phyloP scores from a whole-genome alignment of 2,888 invertebrate species.

The Dromius quadrimaculatus region DNA sequence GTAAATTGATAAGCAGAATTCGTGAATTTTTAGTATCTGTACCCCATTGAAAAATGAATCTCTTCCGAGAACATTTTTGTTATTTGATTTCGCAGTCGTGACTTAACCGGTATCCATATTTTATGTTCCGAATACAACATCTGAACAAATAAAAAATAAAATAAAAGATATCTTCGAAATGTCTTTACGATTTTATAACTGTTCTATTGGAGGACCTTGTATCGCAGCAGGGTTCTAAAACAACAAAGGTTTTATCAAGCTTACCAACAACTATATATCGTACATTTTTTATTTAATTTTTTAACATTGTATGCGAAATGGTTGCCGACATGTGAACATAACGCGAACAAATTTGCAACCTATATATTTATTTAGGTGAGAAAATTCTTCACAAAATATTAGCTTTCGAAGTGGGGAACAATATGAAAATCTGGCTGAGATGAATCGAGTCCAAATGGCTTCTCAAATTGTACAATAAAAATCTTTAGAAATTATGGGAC shows the following conservation, averaged over 20 bases:
- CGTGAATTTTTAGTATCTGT: constrained; percentile 27
- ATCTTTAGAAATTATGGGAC: too few species aligned
- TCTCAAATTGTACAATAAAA: too few species aligned
- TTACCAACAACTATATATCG: constrained; percentile 31
- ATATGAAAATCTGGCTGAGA: too few species aligned
- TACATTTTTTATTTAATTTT: constrained; percentile 27
- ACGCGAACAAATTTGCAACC: constrained; percentile 41
- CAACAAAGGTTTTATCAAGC: constrained; percentile 48
- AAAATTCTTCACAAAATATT: too few species aligned
- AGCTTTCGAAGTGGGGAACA: too few species aligned
- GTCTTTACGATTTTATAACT: constrained; percentile 47
- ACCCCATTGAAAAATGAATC: constrained; percentile 26
- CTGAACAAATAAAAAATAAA: constrained; percentile 30
- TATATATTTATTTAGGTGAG: too few species aligned
- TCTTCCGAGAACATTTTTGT: constrained; percentile 34
- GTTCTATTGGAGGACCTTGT: constrained; percentile 49
- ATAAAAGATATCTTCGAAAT: constrained; percentile 36
- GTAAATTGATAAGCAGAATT: constrained; percentile 8
- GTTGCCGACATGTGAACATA: constrained; percentile 17
- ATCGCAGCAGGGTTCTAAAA: constrained; percentile 43
- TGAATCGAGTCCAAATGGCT: too few species aligned
- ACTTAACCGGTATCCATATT: constrained; percentile 41
- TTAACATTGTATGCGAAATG: constrained; percentile 36
- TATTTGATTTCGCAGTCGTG: constrained; percentile 33
- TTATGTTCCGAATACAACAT: constrained; percentile 45